Percentiles rank a stretch among this genome's conserved stretches.
These are phyloP conservation scores for Coendou prehensilis DNA, from an alignment of 2,797 vertebrate species.

Conservation along the genomic window DNA sequence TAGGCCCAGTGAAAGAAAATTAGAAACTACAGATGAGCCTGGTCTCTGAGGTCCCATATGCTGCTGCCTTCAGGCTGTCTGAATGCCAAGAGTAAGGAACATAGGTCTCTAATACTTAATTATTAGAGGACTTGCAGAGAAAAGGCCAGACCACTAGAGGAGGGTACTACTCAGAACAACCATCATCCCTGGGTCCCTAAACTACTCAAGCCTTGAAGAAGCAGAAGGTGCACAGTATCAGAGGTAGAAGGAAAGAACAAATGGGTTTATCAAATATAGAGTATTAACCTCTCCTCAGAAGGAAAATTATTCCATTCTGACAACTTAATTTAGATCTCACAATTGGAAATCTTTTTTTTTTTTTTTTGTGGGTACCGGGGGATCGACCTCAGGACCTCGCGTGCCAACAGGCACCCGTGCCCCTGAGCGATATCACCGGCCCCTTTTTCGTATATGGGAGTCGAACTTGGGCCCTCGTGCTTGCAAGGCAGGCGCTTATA, in stretches of 20 bases:
- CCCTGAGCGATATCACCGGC: too few relatives aligned
- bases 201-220: background rate
- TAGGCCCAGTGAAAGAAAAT: background rate
- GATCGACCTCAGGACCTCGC: too few relatives aligned
- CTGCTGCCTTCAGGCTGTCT: background rate
- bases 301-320: slow-evolving; percentile 48
- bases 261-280: background rate
- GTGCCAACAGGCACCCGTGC: too few relatives aligned
- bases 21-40: background rate
- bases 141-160: background rate
- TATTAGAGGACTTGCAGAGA: background rate
- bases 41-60: background rate
- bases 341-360: background rate
- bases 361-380: too few relatives aligned
- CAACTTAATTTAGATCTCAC: background rate
- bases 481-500: too few relatives aligned
- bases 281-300: background rate
- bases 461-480: too few relatives aligned
- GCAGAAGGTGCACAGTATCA: background rate
- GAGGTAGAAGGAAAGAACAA: background rate
- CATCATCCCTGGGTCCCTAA: background rate
- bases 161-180: background rate
- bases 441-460: too few relatives aligned
- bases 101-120: background rate
- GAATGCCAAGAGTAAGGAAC: background rate